Percentiles rank a stretch among this genome's conserved stretches.
Evolutionary conservation across 1,140 invertebrate genomes (phyloP).

Genomic region (Drosophila sp.): DNA sequence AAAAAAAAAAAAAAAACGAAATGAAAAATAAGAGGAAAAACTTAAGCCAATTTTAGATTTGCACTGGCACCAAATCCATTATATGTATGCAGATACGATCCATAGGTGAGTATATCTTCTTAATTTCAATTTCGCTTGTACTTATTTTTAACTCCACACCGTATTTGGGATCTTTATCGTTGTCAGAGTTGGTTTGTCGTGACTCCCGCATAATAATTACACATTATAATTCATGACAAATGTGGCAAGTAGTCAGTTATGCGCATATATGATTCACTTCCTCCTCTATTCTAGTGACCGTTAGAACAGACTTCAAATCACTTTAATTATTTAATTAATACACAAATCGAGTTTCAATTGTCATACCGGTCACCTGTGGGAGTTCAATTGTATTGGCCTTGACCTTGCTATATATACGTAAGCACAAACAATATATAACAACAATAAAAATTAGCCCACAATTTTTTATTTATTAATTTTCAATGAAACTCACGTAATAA

Average conservation of each 20-base stretch:
- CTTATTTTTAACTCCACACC: background rate
- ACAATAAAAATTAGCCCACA: background rate
- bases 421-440: background rate
- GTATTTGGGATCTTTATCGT: background rate
- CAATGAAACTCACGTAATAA: constrained; percentile 6
- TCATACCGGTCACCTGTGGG: background rate
- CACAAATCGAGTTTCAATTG: background rate
- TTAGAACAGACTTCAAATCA: background rate
- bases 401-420: background rate
- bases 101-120: background rate
- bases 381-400: background rate
- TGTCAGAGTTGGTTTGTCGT: background rate
- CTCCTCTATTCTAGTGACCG: background rate
- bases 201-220: constrained; percentile 9
- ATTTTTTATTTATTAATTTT: background rate
- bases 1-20: background rate
- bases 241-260: background rate
- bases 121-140: constrained; percentile 6
- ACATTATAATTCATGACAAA: constrained; percentile 4
- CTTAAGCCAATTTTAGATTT: background rate
- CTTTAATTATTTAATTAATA: constrained; percentile 4
- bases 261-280: constrained; percentile 6
- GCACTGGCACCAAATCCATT: background rate
- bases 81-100: background rate
- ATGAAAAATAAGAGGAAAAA: background rate